Evolutionary conservation across 2,113 vertebrate genomes (phyloP), one percentile per base, ranked within the genome.

Genomic region (Tenebrosternarchus preto): DNA sequence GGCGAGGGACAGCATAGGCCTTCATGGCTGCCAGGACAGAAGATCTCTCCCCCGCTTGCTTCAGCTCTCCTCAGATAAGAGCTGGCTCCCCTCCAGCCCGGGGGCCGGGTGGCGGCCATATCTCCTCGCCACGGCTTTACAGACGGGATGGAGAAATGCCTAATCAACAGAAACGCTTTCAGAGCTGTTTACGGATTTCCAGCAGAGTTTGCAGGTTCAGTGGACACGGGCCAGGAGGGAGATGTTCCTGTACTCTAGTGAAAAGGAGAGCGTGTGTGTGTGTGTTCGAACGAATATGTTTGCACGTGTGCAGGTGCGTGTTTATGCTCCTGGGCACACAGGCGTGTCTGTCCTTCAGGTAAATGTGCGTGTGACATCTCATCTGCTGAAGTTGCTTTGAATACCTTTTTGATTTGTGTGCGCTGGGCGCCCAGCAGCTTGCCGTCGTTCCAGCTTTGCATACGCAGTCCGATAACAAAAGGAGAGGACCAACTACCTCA

Each of bases 361-460:
- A 3, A 19, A 27, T 55, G 43, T 55, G 50, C 53, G 33, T 59
- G 22, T 4, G 27, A 27, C 59, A 24, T 50, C 50, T 56, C 46
- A 50, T 73, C 67, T 66, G 46, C 9, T n/a, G 9, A 29, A n/a
- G 31, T 56, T 0, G 27, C 36, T 83, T 76, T 77, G 73, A 71
- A 67, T 73, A 60, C n/a, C 53, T 61, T 73, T 36, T 20, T 11
- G 22, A 31, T 61, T 61, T 61, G 82, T 43, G 24, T 84, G 69
- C 36, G 27, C 29, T 64, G 31, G 27, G n/a, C 31, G 11, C 4
- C 57, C 4, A 15, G 39, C 61, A 24, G 2, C 0, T 20, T 73
- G 60, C 2, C 29, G 29, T 31, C 61, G 78, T 80, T 77, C 46
- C 0, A 19, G 24, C 72, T 76, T 77, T 84, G 78, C 78, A 80